Evolutionary conservation across 2,797 vertebrate species (phyloP).

Genomic region (Falco cherrug): DNA sequence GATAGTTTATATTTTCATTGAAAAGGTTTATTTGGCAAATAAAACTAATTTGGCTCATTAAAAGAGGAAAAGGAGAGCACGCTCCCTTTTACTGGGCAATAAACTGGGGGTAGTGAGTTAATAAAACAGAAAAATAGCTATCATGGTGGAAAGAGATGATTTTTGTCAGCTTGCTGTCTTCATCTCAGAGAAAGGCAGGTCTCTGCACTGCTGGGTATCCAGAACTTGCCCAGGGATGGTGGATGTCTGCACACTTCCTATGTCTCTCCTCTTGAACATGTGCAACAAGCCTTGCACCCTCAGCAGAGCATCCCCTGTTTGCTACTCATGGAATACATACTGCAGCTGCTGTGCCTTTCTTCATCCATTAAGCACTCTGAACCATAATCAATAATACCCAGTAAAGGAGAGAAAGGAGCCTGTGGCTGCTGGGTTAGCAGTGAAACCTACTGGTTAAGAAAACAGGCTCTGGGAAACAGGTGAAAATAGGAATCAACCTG

Average conservation of each 20-base stretch:
- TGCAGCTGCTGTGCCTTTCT: background rate
- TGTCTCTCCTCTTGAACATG: background rate
- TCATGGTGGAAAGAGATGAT: background rate
- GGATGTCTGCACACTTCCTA: background rate
- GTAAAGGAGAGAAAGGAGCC: background rate
- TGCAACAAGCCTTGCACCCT: background rate
- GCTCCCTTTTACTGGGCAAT: background rate
- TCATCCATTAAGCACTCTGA: background rate
- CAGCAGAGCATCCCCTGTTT: fast-evolving
- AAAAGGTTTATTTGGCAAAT: background rate
- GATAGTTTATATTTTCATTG: background rate
- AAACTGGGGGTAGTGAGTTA: background rate
- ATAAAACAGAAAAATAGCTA: background rate
- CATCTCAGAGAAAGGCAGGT: background rate
- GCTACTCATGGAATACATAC: background rate
- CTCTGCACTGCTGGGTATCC: background rate
- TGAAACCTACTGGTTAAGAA: background rate
- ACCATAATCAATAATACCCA: background rate
- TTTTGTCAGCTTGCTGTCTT: background rate
- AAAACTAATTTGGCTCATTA: background rate
- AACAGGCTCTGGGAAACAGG: background rate
- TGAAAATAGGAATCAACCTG: background rate
- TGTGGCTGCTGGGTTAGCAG: background rate
- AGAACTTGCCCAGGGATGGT: background rate
- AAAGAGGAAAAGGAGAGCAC: background rate